Evolutionary conservation across 2,888 invertebrate genomes (phyloP), one percentile per base, ranked within the genome.

Genomic region (Netelia inedita): DNA sequence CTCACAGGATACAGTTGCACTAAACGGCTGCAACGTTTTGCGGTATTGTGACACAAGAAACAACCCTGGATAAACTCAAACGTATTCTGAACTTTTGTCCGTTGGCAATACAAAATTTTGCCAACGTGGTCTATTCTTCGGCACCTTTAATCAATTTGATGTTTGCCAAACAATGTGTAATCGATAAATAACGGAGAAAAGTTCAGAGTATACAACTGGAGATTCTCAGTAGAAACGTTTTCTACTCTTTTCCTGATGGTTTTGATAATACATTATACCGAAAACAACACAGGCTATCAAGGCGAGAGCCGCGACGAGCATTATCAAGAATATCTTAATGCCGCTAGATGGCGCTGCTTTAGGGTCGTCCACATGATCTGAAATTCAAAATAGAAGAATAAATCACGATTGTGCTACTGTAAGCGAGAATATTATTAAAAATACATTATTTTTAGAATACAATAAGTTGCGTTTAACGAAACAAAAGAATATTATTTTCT

Each of bases 251-350:
- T 98, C 98, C 92, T 98, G 97, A 83, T 97, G 96, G 92, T 98
- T 98, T 93, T 98, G 98, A 93, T 98, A 98, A 93, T 98, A 97
- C 95, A 98, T 97, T 85, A 99, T 97, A 41, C 97, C 98, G 76
- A 98, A 96, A 2, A 98, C 97, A 0, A 97, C 96, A 86, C 97
- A 95, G 0, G 97, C 97, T 61, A 98, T 97, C 10, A 98, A 94
- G 1, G 97, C 97, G 35, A 99, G 95, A 73, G 98, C 96, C 14
- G 97, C 97, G 73, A 97, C 95, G 88, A 99, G 95, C 94, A 99
- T 96, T 85, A 98, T 95, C 1, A 98, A 95, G 94, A 99, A 98
- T 74, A 98, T 96, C 94, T 98, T 99, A 76, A 98, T 95, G 72
- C 98, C 98, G 2, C 98, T 98, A 95, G 98, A 95, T 23, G 97